phyloP scores from a whole-genome alignment of 2,797 vertebrate genomes.

The Distichodus sexfasciatus region DNA sequence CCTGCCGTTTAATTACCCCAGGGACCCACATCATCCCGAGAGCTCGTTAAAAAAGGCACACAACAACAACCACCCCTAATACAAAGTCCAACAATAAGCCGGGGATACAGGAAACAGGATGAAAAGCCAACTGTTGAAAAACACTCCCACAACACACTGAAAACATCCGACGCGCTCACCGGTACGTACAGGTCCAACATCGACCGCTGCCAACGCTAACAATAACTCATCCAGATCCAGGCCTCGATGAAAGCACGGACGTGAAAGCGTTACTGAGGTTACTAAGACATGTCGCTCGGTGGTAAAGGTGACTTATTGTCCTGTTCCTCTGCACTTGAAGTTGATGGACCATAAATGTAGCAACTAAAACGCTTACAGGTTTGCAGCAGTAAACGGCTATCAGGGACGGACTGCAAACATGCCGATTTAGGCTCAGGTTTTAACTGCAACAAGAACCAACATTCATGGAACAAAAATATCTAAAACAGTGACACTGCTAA shows the following conservation, averaged over 20 bases:
- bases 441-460: too few species aligned
- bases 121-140: neutral
- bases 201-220: constrained; percentile 7
- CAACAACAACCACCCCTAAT: constrained; percentile 39
- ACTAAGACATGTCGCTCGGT: neutral
- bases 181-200: neutral
- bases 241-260: neutral
- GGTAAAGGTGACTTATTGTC: neutral
- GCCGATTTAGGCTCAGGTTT: too few species aligned
- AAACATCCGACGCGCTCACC: neutral
- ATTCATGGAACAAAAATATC: too few species aligned
- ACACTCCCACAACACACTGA: neutral
- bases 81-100: constrained; percentile 14
- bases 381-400: constrained; percentile 15
- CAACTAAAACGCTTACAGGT: constrained; percentile 5
- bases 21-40: constrained; percentile 39
- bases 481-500: too few species aligned
- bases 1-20: constrained; percentile 55
- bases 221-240: constrained; percentile 6
- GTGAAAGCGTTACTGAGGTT: neutral
- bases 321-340: neutral
- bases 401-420: neutral
- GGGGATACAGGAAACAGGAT: constrained; percentile 4
- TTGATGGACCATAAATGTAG: neutral
- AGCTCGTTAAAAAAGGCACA: constrained; percentile 44